A percentile compares a stretch with the other conserved stretches of the same genome.
Conservation (phyloP, 1,140 invertebrate genomes). For the Armadillidium nasatum region DNA sequence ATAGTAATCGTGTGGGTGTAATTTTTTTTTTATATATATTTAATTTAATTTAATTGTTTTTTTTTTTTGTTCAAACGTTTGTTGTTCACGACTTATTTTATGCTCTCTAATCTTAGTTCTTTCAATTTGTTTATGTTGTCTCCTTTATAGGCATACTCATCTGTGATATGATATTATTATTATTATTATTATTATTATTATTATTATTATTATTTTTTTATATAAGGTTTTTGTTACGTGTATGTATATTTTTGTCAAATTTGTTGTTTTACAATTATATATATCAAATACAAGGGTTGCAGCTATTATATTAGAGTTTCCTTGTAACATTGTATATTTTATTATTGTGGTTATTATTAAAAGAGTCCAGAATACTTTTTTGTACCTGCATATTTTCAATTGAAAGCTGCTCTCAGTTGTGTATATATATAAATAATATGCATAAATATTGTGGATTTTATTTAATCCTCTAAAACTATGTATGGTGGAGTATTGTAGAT, state of each 20-base stretch:
- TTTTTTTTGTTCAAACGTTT: too few relatives aligned
- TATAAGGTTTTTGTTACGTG: too few relatives aligned
- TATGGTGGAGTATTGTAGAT: too few relatives aligned
- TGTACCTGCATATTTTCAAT: conserved; percentile 1
- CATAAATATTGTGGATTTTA: background rate
- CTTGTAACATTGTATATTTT: conserved; percentile 3
- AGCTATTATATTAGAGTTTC: background rate
- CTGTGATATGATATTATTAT: conserved; percentile 3
- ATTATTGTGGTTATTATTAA: too few relatives aligned
- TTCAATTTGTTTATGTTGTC: background rate
- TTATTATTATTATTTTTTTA: background rate
- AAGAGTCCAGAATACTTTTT: conserved; percentile 2
- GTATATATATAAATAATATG: background rate
- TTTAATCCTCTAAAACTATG: too few relatives aligned
- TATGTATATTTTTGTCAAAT: background rate
- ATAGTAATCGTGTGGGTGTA: too few relatives aligned
- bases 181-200: background rate
- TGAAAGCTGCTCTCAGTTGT: conserved; percentile 6
- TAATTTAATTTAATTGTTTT: too few relatives aligned
- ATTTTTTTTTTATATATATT: too few relatives aligned
- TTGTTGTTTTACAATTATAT: background rate
- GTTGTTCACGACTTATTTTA: too few relatives aligned
- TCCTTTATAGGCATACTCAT: background rate
- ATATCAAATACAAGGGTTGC: background rate
- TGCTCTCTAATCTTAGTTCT: background rate